Evolutionary conservation across 2,797 vertebrate genomes (phyloP).

Genomic region (Astyanax mexicanus): DNA sequence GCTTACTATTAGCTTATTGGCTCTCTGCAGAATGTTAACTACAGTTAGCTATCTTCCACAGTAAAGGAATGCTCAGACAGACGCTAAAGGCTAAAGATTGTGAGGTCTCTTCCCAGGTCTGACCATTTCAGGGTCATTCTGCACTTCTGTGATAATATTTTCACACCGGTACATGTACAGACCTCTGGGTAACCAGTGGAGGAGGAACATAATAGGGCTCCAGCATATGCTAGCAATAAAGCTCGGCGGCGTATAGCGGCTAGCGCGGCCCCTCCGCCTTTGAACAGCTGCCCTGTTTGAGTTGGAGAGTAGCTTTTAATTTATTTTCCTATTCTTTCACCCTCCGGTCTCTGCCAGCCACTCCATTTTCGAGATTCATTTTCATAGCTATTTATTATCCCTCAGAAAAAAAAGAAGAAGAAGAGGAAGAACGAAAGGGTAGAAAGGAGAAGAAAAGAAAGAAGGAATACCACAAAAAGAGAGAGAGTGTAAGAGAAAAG

Average conservation of each 20-base stretch:
- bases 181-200: slow-evolving; percentile 55
- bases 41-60: no score
- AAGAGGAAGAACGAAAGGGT: slow-evolving; percentile 55
- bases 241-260: slow-evolving; percentile 62
- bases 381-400: slow-evolving; percentile 78
- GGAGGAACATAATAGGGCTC: slow-evolving; percentile 62
- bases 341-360: slow-evolving; percentile 68
- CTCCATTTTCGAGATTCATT: slow-evolving; percentile 74
- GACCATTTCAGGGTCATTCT: slow-evolving; percentile 51
- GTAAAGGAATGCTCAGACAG: slow-evolving; percentile 20
- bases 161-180: slow-evolving; percentile 57
- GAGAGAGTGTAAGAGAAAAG: slow-evolving; percentile 51
- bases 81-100: slow-evolving; percentile 34
- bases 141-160: slow-evolving; percentile 60
- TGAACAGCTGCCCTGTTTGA: slow-evolving; percentile 69
- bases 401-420: slow-evolving; percentile 70
- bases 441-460: slow-evolving; percentile 45
- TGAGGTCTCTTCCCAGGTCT: slow-evolving; percentile 37
- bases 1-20: neutral
- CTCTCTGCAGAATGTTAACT: slow-evolving; percentile 6
- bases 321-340: slow-evolving; percentile 69
- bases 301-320: slow-evolving; percentile 70
- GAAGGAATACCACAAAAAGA: slow-evolving; percentile 71
- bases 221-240: slow-evolving; percentile 72
- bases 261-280: slow-evolving; percentile 64